phyloP scores from a whole-genome alignment of 2,113 vertebrate species.

The Lates calcarifer region DNA sequence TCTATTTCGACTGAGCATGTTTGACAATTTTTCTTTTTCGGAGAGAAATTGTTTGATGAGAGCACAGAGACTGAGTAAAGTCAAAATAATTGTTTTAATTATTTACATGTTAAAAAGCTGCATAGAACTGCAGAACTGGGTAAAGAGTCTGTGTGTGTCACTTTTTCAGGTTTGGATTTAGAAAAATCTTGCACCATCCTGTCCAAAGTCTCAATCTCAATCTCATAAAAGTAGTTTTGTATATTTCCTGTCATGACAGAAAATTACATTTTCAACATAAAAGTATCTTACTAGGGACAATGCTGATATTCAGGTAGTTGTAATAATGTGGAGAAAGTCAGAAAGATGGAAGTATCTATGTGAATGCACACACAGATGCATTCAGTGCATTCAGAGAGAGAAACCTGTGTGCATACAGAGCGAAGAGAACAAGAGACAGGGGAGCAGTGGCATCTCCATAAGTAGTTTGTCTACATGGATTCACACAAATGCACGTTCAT shows the following conservation, averaged over 20 bases:
- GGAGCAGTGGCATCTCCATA: slow-evolving; percentile 37
- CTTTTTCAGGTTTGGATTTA: no score
- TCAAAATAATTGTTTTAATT: neutral
- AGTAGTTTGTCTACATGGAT: slow-evolving; percentile 49
- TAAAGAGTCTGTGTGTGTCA: no score
- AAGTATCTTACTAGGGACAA: neutral
- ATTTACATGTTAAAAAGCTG: neutral
- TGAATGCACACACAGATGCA: slow-evolving; percentile 14
- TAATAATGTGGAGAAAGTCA: neutral
- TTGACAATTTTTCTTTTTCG: no score
- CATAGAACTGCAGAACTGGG: no score
- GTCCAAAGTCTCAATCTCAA: no score
- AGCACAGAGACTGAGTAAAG: no score
- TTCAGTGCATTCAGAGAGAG: neutral
- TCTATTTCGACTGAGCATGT: no score
- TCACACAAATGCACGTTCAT: slow-evolving; percentile 50
- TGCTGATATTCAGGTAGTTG: neutral
- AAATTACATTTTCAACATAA: neutral
- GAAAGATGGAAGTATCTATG: neutral
- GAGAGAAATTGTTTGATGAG: no score
- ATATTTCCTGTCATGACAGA: no score
- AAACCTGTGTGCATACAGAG: slow-evolving; percentile 3
- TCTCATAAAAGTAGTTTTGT: neutral
- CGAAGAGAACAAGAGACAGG: slow-evolving; percentile 4
- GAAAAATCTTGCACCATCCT: no score